Evolutionary conservation across 2,113 vertebrate genomes (phyloP), one percentile per base, ranked within the genome.

Genomic region (Tinamus guttatus): DNA sequence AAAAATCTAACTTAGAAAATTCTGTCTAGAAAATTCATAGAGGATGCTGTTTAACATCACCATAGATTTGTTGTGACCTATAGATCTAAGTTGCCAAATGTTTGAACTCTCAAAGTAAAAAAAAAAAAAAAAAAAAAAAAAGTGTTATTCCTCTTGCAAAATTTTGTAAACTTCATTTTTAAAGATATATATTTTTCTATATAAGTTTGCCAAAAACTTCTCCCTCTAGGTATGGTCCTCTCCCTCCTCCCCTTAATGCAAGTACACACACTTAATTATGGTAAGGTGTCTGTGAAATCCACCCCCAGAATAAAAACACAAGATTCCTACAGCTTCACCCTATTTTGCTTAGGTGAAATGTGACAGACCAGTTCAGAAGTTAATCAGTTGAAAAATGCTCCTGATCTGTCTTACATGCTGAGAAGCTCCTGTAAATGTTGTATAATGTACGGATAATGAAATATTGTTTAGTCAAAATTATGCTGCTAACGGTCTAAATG

Each of bases 221-320:
- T 94, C 90, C 71, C 62, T 95, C 68, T 27, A 68, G 24, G 19
- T 84, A 30, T 54, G 56, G 49, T 79, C 27, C 87, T 74, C 75
- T 97, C 78, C 87, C 21, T 93, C 49, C 21, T 49, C 65, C 84
- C 64, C 34, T 78, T 77, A 81, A 40, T 81, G 43, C 68, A 94
- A 94, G 81, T 91, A 60, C 30, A 41, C 82, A 89, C 40, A 74
- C 58, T 85, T 74, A 45, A 60, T 89, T 90, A 36, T 85, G 59
- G 77, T 47, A 45, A 93, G 76, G 49, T 70, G 77, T 79, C 85
- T 93, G 76, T 94, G 89, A 88, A 93, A 92, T 47, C 49, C 21
- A 20, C 40, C 21, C 49, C 49, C 21, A 22, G 11, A 24, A 13
- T 28, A 36, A 59, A 64, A 49, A 20, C 40, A 52, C 20, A 19